These are phyloP conservation scores for Enteromius trimaculatus DNA, from an alignment of 2,797 vertebrate species.

Conservation along the genomic window DNA sequence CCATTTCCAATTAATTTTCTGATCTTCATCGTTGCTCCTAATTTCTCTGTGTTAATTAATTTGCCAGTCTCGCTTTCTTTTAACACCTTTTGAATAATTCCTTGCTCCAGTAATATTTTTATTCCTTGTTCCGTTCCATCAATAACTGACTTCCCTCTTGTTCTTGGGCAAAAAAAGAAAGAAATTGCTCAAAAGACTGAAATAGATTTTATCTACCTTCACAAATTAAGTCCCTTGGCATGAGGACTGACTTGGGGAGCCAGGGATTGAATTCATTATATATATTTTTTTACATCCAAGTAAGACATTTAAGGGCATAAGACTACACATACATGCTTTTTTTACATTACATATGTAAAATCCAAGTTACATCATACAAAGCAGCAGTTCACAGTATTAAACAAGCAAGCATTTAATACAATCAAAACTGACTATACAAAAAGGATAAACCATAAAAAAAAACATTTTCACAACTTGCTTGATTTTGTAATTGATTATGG, in stretches of 20 bases:
- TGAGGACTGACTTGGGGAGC: conserved; percentile 31
- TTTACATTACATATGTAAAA: not conserved
- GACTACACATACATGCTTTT: not conserved
- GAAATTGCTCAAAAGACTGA: conserved; percentile 28
- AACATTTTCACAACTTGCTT: not conserved
- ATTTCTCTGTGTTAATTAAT: conserved; percentile 42
- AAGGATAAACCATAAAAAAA: not conserved
- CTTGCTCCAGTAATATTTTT: conserved; percentile 15
- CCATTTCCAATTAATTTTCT: conserved; percentile 42
- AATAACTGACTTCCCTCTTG: conserved; percentile 31
- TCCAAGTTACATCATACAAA: conserved; percentile 4
- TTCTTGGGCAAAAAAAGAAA: conserved; percentile 2
- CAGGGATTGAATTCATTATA: conserved; percentile 26
- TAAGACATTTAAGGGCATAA: conserved; percentile 3
- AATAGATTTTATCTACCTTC: conserved; percentile 49
- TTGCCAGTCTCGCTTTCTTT: conserved; percentile 27
- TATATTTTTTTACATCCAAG: conserved; percentile 15
- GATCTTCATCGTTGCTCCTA: conserved; percentile 40
- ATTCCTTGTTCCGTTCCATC: conserved; percentile 26
- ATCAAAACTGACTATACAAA: not conserved
- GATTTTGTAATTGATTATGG: not conserved
- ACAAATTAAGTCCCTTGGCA: conserved; percentile 50
- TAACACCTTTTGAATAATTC: conserved; percentile 38
- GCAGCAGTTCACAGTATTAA: not conserved
- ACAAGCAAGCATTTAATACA: not conserved